Base-by-base conservation (phyloP, 2,797 vertebrate genomes). In the Urosaurus nigricauda region DNA sequence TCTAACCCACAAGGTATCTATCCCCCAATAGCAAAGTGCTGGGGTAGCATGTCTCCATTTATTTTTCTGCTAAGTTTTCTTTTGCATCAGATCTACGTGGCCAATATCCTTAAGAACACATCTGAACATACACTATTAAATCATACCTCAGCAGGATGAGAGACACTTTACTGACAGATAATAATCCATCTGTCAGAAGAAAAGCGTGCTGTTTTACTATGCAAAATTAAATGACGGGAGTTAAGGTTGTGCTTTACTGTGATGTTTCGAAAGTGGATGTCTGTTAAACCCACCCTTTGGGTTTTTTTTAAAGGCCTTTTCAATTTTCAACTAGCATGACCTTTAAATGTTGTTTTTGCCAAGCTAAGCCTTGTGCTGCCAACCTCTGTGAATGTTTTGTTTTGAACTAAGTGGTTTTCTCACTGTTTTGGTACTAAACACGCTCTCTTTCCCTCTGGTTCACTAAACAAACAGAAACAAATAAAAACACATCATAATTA, bases 401-500 rank as follows among this genome's bases (percentile, higher is more conserved):
- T 83, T 88, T 71, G 71, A 83, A 88, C 80, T 79, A 88, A 91
- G 78, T 81, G 63, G 26, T 89, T 89, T 89, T 77, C 79, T 70
- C 8, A 58, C 21, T 88, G 73, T 77, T 91, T 85, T 86, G 84
- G 73, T 91, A 79, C 53, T 83, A 86, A 91, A 85, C 71, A 80
- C 32, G 32, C 77, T 84, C 83, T n/a, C 79, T 60, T 70, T 78
- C 60, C 86, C 73, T 68, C 63, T 82, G 79, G 86, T 82, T 88
- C 83, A 16, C 87, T 88, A 88, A 85, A 77, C 60, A 88, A 91
- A 91, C 29, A 85, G 78, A 90, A 85, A 88, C 71, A 90, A 90
- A 90, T 84, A 90, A 87, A 86, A 90, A 82, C 79, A 85, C 83
- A 77, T 88, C 85, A 90, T 90, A 88, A 91, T 91, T 88, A 88